Evolutionary conservation across 2,113 vertebrate genomes (phyloP), one percentile per base, ranked within the genome.

Genomic region (Pollachius pollachius): DNA sequence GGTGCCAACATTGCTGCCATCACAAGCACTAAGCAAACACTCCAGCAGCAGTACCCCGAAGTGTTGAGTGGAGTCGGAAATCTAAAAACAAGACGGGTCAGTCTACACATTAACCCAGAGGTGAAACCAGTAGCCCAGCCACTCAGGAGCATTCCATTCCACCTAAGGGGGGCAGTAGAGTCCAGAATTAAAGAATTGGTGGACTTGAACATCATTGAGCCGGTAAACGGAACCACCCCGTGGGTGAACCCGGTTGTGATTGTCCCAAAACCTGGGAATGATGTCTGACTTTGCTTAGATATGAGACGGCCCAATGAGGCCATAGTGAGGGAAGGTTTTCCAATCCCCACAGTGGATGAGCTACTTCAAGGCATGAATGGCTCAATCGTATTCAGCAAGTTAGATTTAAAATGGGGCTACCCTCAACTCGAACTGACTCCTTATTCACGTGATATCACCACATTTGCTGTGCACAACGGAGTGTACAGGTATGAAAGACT

Each of bases 321-420:
- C 2, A 81, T 80, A 0, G 18, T 72, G 3, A 74, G 73, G 3
- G 67, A 72, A 69, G 0, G 66, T 6, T 70, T 69, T 13, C 71
- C 74, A 6, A 84, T 80, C 4, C 74, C 76, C 4, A 81, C 68
- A 1, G 72, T 77, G 6, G 74, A 84, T 60, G 63, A 81, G 48
- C 25, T 72, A 11, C 70, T 82, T 2, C 67, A 77, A 48, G 34
- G 59, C 8, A 65, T 75, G 69, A 76, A 79, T 37, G 71, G 62
- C 2, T 78, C 80, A 0, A 19, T 37, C 6, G 0, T 77, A 1
- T 84, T 82, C 25, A 77, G 76, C 5, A 84, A 80, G 17, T 16
- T 81, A 8, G 64, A 84, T 5, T 56, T 85, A 4, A 81, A 75
- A 12, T 79, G 68, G 58, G 68, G 81, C 2, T 80, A 86, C 15